These are phyloP conservation scores for Ernsta delagoae DNA, from an alignment of 2,888 invertebrate species.

Conservation along the genomic window DNA sequence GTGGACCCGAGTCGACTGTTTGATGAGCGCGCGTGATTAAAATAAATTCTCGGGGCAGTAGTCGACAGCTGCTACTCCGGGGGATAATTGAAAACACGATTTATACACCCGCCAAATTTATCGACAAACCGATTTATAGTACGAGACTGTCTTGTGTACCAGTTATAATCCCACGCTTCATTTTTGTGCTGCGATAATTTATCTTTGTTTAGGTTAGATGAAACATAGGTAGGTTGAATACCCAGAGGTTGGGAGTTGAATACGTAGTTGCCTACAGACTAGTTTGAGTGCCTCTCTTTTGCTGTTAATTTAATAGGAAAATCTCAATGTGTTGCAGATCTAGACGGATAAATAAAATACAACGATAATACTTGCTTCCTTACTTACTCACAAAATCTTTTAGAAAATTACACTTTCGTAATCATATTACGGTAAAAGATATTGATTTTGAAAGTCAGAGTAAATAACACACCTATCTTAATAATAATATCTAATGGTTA, in stretches of 20 bases:
- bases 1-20: constrained; percentile 44
- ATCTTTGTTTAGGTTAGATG: neutral
- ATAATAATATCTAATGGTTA: no score
- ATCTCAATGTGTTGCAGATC: no score
- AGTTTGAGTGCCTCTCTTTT: no score
- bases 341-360: no score
- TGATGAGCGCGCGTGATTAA: constrained; percentile 75
- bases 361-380: no score
- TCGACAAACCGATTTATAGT: constrained; percentile 76
- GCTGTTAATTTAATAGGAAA: no score
- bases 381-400: no score
- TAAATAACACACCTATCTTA: no score
- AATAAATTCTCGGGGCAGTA: constrained; percentile 77
- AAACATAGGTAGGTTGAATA: no score
- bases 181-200: constrained; percentile 41
- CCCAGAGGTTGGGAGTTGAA: no score
- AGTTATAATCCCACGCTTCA: constrained; percentile 54
- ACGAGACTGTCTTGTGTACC: constrained; percentile 51
- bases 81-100: constrained; percentile 82
- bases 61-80: constrained; percentile 77
- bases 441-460: neutral
- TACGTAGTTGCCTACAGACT: no score
- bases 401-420: no score
- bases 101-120: constrained; percentile 82
- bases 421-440: neutral